A percentile compares a stretch with the other conserved stretches of the same genome.
Conservation (phyloP, 2,888 invertebrate genomes). For the Drosophila hawaiiensis region DNA sequence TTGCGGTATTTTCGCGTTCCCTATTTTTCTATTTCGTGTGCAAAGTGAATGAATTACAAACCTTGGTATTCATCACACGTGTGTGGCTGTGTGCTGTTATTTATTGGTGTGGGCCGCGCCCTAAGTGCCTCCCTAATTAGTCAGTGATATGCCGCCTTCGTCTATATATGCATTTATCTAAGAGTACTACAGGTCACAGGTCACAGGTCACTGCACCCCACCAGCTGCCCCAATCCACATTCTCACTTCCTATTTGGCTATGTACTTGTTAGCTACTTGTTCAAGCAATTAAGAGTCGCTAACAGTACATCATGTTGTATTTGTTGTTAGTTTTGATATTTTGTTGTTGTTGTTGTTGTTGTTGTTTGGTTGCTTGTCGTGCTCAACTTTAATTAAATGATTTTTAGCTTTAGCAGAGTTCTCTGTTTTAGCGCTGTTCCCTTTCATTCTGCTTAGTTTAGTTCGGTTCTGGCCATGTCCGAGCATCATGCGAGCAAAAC, state of each 20-base stretch:
- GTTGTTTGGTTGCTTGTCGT: constrained; percentile 25
- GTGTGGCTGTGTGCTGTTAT: constrained; percentile 3
- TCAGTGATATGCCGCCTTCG: constrained; percentile 28
- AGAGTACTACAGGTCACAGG: constrained; percentile 55
- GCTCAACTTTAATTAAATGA: constrained; percentile 77
- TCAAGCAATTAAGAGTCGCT: constrained; percentile 75
- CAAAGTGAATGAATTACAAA: constrained; percentile 3
- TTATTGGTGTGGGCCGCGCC: constrained; percentile 5
- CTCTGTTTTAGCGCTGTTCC: constrained; percentile 2
- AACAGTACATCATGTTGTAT: constrained; percentile 55
- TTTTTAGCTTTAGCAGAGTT: constrained; percentile 60
- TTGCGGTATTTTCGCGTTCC: background rate
- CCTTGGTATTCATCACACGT: constrained; percentile 14
- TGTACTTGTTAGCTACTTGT: constrained; percentile 74
- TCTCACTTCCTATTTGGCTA: constrained; percentile 18
- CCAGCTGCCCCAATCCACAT: background rate
- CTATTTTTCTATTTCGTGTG: background rate
- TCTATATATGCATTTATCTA: constrained; percentile 25
- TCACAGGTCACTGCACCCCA: constrained; percentile 65
- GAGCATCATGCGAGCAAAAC: constrained; percentile 60
- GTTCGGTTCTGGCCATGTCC: constrained; percentile 25
- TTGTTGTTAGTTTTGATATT: constrained; percentile 23
- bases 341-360: constrained; percentile 13
- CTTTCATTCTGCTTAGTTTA: constrained; percentile 13
- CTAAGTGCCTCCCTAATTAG: constrained; percentile 52